Conservation (phyloP, 2,888 invertebrate genomes). For the Diaphora mendica region DNA sequence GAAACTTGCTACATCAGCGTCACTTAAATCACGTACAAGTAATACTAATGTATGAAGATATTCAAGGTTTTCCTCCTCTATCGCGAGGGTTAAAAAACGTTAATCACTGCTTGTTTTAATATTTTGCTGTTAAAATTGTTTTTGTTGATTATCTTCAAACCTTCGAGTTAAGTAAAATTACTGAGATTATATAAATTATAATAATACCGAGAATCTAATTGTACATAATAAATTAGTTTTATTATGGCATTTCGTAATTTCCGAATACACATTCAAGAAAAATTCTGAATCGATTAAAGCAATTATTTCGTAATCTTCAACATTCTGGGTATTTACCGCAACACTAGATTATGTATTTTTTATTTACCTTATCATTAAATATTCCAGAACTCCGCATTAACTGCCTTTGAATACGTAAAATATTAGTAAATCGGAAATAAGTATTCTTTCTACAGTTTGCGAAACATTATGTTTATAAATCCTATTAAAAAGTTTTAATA, state of each 20-base stretch:
- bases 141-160: constrained; percentile 31
- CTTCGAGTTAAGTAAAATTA: constrained; percentile 31
- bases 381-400: not conserved
- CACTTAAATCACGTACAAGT: constrained; percentile 50
- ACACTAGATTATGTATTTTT: not conserved
- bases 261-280: not conserved
- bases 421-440: not conserved
- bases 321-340: not conserved
- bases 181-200: constrained; percentile 16
- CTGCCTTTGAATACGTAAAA: not conserved
- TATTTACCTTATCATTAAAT: not conserved
- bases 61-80: constrained; percentile 58
- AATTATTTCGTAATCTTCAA: not conserved
- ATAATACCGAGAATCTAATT: not conserved
- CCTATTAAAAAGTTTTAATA: not conserved
- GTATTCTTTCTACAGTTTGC: not conserved
- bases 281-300: not conserved
- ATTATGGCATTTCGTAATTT: not conserved
- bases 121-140: constrained; percentile 40
- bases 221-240: not conserved
- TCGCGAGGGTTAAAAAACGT: constrained; percentile 41
- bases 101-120: constrained; percentile 43
- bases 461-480: not conserved
- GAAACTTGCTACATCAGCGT: constrained; percentile 51
- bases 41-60: constrained; percentile 35